phyloP scores from a whole-genome alignment of 2,888 invertebrate species.

The Ernsta delagoae region DNA sequence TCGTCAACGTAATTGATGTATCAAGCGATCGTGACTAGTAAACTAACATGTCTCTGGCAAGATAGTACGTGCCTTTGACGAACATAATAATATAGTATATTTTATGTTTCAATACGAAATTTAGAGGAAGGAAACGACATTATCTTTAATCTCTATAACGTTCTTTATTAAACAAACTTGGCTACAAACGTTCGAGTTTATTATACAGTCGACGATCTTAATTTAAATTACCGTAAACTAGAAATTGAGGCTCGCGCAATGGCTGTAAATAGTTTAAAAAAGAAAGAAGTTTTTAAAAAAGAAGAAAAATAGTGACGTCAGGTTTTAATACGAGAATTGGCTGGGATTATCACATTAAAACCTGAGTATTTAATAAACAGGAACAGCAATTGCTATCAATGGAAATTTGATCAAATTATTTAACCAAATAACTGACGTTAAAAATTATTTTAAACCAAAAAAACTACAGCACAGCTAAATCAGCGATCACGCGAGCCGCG shows the following conservation, averaged over 20 bases:
- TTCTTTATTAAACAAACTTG: slow-evolving; percentile 20
- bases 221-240: slow-evolving; percentile 35
- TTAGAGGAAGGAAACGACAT: slow-evolving; percentile 14
- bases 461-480: neutral
- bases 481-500: slow-evolving; percentile 17
- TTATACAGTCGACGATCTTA: slow-evolving; percentile 35
- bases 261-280: neutral
- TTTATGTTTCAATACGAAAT: slow-evolving; percentile 8
- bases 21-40: slow-evolving; percentile 9
- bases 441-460: neutral
- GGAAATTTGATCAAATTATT: no score
- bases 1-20: slow-evolving; percentile 12
- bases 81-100: neutral
- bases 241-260: slow-evolving; percentile 16
- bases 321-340: slow-evolving; percentile 68
- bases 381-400: no score
- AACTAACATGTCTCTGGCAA: slow-evolving; percentile 1
- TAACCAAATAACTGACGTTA: no score
- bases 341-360: slow-evolving; percentile 62
- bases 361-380: neutral
- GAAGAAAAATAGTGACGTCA: neutral
- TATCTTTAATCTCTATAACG: slow-evolving; percentile 21
- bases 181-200: slow-evolving; percentile 28
- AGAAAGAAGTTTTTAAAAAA: neutral
- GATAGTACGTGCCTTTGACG: slow-evolving; percentile 1